Evolutionary conservation across 2,113 vertebrate genomes (phyloP), one percentile per base, ranked within the genome.

Genomic region (Lepisosteus osseus): DNA sequence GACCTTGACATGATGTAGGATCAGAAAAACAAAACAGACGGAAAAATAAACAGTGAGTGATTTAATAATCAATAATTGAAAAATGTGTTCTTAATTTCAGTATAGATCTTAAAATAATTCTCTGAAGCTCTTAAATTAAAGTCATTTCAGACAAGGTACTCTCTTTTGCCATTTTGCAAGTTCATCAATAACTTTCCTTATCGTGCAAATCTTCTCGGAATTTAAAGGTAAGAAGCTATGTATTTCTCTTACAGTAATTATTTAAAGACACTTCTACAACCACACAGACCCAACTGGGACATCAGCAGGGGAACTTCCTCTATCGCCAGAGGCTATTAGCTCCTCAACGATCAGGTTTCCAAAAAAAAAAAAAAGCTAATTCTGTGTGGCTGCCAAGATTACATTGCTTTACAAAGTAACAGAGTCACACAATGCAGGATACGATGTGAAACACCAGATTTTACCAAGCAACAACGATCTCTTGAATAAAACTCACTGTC

Each of bases 301-400:
- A 68, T 15, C 66, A 51, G 54, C 66, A 40, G 66, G 66, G 66
- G 11, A 29, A 59, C 57, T 59, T 59, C 57, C 57, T 59, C 13
- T 15, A 11, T 4, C 5, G 13, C 57, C 66, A 68, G 47, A 40
- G 17, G 47, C n/a, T 59, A 59, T 15, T 59, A 15, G n/a, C 66
- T 54, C 66, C 15, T 11, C 9, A 41, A 41, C 8, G 66, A 55
- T 68, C 66, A 55, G 8, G 41, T 68, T 68, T 68, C 66, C 43
- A 68, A 68, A 68, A 54, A 51, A 68, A 54, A 51, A 68, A 65
- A 68, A 68, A 9, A n/a, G 14, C 45, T 7, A 59, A 59, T n/a
- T 13, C 57, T 59, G 1, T 59, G 57, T 59, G 12, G 45, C n/a
- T 67, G 15, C 65, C n/a, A 9, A 9, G 9, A 6, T 68, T 55